phyloP scores from a whole-genome alignment of 2,888 invertebrate species.

The Synanthedon formicaeformis region DNA sequence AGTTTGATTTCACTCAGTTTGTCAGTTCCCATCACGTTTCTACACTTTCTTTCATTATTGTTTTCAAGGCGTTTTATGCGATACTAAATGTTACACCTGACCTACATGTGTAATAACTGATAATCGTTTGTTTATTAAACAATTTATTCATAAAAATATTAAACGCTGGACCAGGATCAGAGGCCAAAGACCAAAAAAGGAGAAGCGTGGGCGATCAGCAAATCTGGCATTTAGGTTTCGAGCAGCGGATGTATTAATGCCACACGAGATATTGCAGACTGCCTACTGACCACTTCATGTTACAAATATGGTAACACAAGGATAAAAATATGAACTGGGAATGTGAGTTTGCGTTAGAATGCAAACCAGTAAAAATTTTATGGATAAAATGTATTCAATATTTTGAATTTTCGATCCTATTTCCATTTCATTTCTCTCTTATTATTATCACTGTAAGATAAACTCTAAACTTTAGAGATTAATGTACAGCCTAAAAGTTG shows the following conservation, averaged over 20 bases:
- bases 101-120: too few relatives aligned
- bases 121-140: too few relatives aligned
- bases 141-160: too few relatives aligned
- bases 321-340: not conserved
- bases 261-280: conserved; percentile 27
- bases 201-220: conserved; percentile 44
- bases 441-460: too few relatives aligned
- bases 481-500: too few relatives aligned
- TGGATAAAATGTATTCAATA: too few relatives aligned
- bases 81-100: too few relatives aligned
- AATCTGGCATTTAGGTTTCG: conserved; percentile 35
- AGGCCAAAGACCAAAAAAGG: conserved; percentile 31
- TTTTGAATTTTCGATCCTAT: too few relatives aligned
- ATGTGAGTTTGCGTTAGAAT: too few relatives aligned
- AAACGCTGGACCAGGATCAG: conserved; percentile 30
- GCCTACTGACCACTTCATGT: conserved; percentile 36
- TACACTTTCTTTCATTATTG: not conserved
- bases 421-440: too few relatives aligned
- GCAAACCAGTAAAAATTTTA: too few relatives aligned
- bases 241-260: conserved; percentile 17
- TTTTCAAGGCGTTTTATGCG: not conserved
- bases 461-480: too few relatives aligned
- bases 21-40: not conserved
- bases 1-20: not conserved
- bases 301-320: conserved; percentile 41